Evolutionary conservation across 2,888 invertebrate genomes (phyloP).

Genomic region (Leucophora obtusa): DNA sequence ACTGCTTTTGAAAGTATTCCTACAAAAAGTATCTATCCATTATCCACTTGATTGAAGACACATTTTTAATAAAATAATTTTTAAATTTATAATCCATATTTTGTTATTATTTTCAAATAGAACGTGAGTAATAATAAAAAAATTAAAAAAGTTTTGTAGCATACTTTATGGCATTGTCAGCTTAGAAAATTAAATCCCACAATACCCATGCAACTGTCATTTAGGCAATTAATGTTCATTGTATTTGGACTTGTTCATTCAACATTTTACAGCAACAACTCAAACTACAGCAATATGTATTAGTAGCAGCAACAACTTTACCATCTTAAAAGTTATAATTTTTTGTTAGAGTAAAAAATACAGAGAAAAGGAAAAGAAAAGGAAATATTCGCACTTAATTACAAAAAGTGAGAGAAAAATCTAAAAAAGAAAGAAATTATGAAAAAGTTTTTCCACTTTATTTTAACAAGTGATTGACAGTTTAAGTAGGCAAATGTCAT

Average conservation of each 20-base stretch:
- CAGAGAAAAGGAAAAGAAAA: background rate
- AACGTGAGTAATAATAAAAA: background rate
- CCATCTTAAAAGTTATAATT: background rate
- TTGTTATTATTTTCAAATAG: no score
- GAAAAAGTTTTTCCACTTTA: conserved; percentile 62
- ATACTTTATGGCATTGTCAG: conserved; percentile 25
- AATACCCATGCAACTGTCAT: conserved; percentile 64
- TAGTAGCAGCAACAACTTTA: background rate
- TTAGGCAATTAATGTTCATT: conserved; percentile 62
- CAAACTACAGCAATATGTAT: background rate
- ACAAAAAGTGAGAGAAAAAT: conserved; percentile 49
- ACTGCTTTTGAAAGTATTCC: no score
- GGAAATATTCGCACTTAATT: conserved; percentile 60
- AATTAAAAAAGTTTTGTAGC: background rate
- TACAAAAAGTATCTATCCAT: no score
- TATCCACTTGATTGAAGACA: no score
- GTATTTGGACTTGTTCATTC: conserved; percentile 35
- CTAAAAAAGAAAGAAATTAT: conserved; percentile 32
- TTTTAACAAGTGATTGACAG: conserved; percentile 64
- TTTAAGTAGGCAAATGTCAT: conserved; percentile 64
- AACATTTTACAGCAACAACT: conserved; percentile 8
- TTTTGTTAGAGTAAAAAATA: background rate
- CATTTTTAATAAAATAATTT: background rate
- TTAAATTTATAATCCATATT: background rate
- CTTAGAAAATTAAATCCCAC: conserved; percentile 32